Conservation (phyloP, 2,888 invertebrate genomes). For the Chrysopilus asiliformis region DNA sequence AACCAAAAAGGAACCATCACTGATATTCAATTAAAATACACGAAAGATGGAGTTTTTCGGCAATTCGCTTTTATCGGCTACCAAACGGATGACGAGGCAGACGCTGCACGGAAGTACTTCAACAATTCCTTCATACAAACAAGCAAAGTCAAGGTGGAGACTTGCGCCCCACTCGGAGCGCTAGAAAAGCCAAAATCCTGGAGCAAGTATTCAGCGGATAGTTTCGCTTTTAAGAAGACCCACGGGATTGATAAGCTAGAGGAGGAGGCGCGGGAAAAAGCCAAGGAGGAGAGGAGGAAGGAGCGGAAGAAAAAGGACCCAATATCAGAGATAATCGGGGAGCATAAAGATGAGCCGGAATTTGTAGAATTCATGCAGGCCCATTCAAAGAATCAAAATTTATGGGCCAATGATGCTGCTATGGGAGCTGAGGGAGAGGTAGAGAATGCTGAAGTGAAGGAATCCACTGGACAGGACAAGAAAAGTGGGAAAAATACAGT, state of each 20-base stretch:
- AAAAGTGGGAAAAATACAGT: neutral
- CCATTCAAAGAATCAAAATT: constrained; percentile 47
- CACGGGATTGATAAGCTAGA: constrained; percentile 33
- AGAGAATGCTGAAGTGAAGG: constrained; percentile 10
- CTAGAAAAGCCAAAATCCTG: constrained; percentile 75
- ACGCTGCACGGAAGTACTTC: constrained; percentile 61
- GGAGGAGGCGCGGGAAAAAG: constrained; percentile 21
- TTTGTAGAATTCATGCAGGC: constrained; percentile 81
- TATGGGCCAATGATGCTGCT: constrained; percentile 44
- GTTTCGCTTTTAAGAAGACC: constrained; percentile 47
- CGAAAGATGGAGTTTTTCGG: constrained; percentile 80
- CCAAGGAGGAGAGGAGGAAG: too few relatives aligned
- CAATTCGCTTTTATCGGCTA: constrained; percentile 91
- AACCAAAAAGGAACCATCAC: constrained; percentile 73
- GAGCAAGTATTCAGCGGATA: constrained; percentile 82
- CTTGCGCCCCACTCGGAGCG: constrained; percentile 53
- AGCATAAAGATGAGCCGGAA: constrained; percentile 76
- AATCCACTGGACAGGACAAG: too few relatives aligned
- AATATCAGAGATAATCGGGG: constrained; percentile 52
- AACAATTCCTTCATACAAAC: constrained; percentile 77
- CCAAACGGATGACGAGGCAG: constrained; percentile 65
- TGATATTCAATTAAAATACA: constrained; percentile 87
- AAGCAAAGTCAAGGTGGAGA: constrained; percentile 64
- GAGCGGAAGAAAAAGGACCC: constrained; percentile 38
- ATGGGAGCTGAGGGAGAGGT: constrained; percentile 17